A percentile compares a stretch with the other conserved stretches of the same genome.
phyloP scores from a whole-genome alignment of 1,140 invertebrate genomes.

The Papilio dardanus region DNA sequence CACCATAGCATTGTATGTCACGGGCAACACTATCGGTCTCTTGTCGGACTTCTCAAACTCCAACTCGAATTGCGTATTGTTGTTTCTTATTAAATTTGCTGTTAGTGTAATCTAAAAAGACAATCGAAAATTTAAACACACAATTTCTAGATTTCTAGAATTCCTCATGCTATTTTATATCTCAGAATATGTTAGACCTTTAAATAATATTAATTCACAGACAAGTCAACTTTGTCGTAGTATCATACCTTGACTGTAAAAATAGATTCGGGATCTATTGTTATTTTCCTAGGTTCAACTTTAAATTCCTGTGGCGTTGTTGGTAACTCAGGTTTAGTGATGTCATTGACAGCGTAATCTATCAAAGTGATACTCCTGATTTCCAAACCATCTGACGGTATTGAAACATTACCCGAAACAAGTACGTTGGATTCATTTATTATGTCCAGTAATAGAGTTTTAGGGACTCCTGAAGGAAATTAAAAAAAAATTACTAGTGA shows the following conservation, averaged over 20 bases:
- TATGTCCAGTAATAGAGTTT: constrained; percentile 68
- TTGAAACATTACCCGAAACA: constrained; percentile 62
- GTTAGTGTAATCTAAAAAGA: constrained; percentile 67
- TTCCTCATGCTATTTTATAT: not conserved
- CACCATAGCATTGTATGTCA: constrained; percentile 69
- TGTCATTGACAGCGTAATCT: constrained; percentile 63
- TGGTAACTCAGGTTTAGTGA: constrained; percentile 64
- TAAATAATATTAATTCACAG: no score
- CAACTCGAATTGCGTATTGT: constrained; percentile 69
- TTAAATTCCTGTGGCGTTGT: constrained; percentile 72
- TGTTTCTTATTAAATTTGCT: constrained; percentile 70
- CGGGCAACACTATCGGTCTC: constrained; percentile 66
- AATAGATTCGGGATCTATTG: constrained; percentile 61
- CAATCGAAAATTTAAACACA: constrained; percentile 29
- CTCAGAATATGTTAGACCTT: not conserved
- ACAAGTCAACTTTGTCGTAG: constrained; percentile 3
- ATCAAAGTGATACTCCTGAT: constrained; percentile 66
- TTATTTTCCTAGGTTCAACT: constrained; percentile 65
- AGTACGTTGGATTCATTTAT: constrained; percentile 72
- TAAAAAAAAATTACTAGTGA: constrained; percentile 29
- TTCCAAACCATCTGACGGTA: constrained; percentile 75
- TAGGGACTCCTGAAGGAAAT: constrained; percentile 43
- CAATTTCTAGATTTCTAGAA: not conserved
- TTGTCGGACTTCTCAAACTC: constrained; percentile 75
- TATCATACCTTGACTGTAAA: constrained; percentile 59